These are phyloP conservation scores for Vireo altiloquus DNA, from an alignment of 2,113 vertebrate genomes.

Conservation along the genomic window DNA sequence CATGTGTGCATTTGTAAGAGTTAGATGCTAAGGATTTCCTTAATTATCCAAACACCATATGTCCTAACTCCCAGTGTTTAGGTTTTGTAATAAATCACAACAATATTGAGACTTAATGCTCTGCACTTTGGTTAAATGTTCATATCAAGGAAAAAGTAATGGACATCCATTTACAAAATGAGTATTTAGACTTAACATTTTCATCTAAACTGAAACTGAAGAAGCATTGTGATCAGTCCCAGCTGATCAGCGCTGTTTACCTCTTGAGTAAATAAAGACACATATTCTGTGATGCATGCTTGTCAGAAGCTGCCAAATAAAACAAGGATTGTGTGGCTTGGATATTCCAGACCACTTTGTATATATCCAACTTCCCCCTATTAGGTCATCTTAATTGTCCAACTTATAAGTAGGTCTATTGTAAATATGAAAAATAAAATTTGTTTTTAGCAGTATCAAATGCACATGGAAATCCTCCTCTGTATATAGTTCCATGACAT, in stretches of 20 bases:
- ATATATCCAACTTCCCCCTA: neutral
- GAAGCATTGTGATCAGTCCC: slow-evolving; percentile 17
- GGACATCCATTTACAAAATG: neutral
- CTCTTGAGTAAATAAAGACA: slow-evolving; percentile 46
- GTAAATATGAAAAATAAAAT: slow-evolving; percentile 45
- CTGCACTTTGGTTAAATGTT: neutral
- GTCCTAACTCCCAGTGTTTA: neutral
- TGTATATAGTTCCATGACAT: neutral
- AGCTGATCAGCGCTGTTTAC: slow-evolving; percentile 33
- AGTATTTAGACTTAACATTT: slow-evolving; percentile 1
- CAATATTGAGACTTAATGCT: neutral
- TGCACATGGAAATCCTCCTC: slow-evolving; percentile 11
- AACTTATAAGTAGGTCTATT: neutral
- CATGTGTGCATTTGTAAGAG: neutral
- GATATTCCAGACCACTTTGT: neutral
- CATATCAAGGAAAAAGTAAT: neutral
- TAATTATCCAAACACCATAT: slow-evolving; percentile 14
- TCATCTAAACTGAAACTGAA: slow-evolving; percentile 43
- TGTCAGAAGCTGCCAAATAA: slow-evolving; percentile 42
- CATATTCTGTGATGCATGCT: neutral
- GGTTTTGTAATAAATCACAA: neutral
- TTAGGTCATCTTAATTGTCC: neutral
- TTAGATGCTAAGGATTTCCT: slow-evolving; percentile 10
- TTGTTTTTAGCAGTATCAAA: slow-evolving; percentile 5
- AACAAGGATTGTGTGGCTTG: slow-evolving; percentile 33